Percentiles rank a stretch among this genome's conserved stretches.
Evolutionary conservation across 2,888 invertebrate genomes (phyloP).

Genomic region (Drosophila heteroneura): DNA sequence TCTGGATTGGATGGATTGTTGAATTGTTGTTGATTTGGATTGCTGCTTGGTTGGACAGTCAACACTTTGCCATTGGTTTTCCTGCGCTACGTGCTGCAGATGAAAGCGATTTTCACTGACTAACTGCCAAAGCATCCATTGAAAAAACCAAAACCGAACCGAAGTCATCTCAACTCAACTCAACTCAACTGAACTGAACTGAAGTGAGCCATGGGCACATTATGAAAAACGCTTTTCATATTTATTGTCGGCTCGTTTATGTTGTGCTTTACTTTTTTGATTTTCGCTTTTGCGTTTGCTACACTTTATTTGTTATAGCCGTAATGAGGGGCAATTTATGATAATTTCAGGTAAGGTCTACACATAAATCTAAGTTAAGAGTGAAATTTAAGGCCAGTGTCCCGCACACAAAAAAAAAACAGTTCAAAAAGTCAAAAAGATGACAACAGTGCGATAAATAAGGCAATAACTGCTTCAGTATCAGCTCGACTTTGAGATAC

Average conservation of each 20-base stretch:
- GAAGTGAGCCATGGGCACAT: constrained; percentile 16
- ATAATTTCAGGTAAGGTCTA: constrained; percentile 72
- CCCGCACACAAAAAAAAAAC: constrained; percentile 9
- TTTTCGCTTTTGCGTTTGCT: constrained; percentile 26
- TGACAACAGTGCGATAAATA: constrained; percentile 27
- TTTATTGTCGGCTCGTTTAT: constrained; percentile 68
- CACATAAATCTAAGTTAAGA: constrained; percentile 73
- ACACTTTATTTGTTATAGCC: constrained; percentile 51
- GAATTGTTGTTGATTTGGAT: not conserved
- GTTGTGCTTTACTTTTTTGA: constrained; percentile 33
- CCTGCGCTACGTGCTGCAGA: constrained; percentile 47
- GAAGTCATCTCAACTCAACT: constrained; percentile 14
- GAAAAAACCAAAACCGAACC: constrained; percentile 27
- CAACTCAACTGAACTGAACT: constrained; percentile 21
- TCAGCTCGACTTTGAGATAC: constrained; percentile 1
- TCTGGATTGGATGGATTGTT: constrained; percentile 26
- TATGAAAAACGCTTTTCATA: constrained; percentile 71
- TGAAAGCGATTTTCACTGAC: constrained; percentile 63
- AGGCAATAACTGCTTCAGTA: not conserved
- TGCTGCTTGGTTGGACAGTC: constrained; percentile 19
- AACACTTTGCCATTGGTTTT: constrained; percentile 37
- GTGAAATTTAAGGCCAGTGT: constrained; percentile 70
- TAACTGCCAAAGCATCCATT: constrained; percentile 19
- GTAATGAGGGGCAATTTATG: constrained; percentile 78
- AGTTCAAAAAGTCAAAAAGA: constrained; percentile 50